phyloP scores from a whole-genome alignment of 1,140 invertebrate genomes.

The Tetramorium alpestre region DNA sequence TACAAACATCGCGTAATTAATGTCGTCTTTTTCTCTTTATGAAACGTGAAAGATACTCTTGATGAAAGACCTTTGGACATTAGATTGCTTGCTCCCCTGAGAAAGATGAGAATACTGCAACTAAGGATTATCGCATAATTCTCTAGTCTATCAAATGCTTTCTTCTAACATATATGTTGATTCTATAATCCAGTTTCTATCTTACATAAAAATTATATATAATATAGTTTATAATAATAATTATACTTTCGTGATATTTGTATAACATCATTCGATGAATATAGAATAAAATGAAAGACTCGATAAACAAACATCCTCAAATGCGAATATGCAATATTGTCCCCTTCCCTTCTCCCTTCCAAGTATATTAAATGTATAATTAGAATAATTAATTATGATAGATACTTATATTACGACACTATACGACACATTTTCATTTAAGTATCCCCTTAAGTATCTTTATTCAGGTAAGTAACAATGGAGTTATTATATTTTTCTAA shows the following conservation, averaged over 20 bases:
- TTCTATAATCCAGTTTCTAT: not conserved
- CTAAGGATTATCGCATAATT: not conserved
- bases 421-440: not conserved
- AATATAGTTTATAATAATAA: not conserved
- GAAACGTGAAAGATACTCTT: not conserved
- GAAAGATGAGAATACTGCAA: not conserved
- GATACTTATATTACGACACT: not conserved
- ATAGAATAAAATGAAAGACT: not conserved
- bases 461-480: not conserved
- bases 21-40: not conserved
- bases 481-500: not conserved
- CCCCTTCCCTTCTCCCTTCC: too few species aligned
- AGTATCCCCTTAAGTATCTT: not conserved
- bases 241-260: not conserved
- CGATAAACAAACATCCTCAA: not conserved
- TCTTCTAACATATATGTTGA: not conserved
- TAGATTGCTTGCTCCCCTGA: not conserved
- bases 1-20: constrained; percentile 18
- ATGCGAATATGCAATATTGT: not conserved
- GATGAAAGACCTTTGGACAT: not conserved
- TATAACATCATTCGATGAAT: not conserved
- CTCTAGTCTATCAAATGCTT: not conserved
- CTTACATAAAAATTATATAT: not conserved
- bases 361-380: not conserved
- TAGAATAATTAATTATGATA: not conserved